These are phyloP conservation scores for Spialia ferax DNA, from an alignment of 2,888 invertebrate genomes.

Conservation along the genomic window DNA sequence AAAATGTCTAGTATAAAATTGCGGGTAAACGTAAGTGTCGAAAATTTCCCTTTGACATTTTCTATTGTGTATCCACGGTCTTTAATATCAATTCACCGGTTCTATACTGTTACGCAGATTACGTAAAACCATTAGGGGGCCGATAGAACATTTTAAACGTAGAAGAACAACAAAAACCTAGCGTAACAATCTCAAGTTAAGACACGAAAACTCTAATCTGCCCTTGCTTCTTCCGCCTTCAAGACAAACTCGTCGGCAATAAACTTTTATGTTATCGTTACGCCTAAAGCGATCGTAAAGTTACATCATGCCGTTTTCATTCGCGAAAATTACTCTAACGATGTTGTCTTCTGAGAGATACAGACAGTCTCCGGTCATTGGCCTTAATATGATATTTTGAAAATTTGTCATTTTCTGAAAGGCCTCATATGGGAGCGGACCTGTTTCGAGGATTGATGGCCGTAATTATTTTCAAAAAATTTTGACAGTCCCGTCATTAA, in stretches of 20 bases:
- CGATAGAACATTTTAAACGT: background rate
- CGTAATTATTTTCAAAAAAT: conserved; percentile 28
- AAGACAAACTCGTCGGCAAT: conserved; percentile 37
- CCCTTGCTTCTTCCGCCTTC: conserved; percentile 39
- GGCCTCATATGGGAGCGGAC: conserved; percentile 5
- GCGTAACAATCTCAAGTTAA: conserved; percentile 26
- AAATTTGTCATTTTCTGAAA: conserved; percentile 39
- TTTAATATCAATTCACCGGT: background rate
- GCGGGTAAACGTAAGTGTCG: background rate
- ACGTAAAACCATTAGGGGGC: background rate
- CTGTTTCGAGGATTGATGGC: conserved; percentile 21
- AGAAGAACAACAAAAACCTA: conserved; percentile 4
- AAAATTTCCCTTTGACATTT: background rate
- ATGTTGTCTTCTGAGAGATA: conserved; percentile 36
- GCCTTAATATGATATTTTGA: conserved; percentile 26
- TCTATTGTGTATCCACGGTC: background rate
- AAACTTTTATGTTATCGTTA: conserved; percentile 41
- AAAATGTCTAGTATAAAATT: background rate
- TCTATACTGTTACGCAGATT: background rate
- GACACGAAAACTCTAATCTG: conserved; percentile 36
- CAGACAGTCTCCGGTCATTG: conserved; percentile 34
- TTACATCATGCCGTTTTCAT: conserved; percentile 41
- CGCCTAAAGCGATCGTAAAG: conserved; percentile 41
- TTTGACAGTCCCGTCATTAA: conserved; percentile 35
- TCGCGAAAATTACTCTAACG: conserved; percentile 41